Conservation (phyloP, 2,797 vertebrate genomes). For the Alosa sapidissima region DNA sequence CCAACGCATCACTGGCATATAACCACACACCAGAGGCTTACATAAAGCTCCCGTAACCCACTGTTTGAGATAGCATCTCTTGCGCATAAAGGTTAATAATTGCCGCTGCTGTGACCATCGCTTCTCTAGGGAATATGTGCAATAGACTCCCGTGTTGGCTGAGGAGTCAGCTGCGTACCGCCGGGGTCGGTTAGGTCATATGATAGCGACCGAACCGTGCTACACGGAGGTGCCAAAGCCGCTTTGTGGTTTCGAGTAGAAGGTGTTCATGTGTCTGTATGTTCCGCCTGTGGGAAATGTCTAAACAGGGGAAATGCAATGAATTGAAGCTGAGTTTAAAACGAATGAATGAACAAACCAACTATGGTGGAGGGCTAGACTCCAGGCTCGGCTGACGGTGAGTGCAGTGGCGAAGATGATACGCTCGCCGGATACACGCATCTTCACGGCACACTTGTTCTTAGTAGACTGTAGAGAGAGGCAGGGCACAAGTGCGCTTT, state of each 20-base stretch:
- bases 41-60: slow-evolving; percentile 54
- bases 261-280: slow-evolving; percentile 53
- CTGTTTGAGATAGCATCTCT: slow-evolving; percentile 62
- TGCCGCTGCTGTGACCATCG: slow-evolving; percentile 65
- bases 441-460: slow-evolving; percentile 73
- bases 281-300: slow-evolving; percentile 39
- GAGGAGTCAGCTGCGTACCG: slow-evolving; percentile 60
- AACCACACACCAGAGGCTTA: slow-evolving; percentile 60
- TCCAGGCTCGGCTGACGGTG: slow-evolving; percentile 47
- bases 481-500: slow-evolving; percentile 41
- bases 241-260: slow-evolving; percentile 53
- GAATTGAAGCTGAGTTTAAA: slow-evolving; percentile 21
- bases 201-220: slow-evolving; percentile 48
- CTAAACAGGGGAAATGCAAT: slow-evolving; percentile 26
- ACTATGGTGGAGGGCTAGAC: background rate
- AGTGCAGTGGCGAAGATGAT: slow-evolving; percentile 48
- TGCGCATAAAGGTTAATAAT: slow-evolving; percentile 73
- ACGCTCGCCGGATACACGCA: slow-evolving; percentile 39
- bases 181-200: slow-evolving; percentile 60
- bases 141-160: slow-evolving; percentile 63
- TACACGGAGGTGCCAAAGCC: slow-evolving; percentile 60
- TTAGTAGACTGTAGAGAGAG: slow-evolving; percentile 77
- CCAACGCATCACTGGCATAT: slow-evolving; percentile 51
- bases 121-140: slow-evolving; percentile 61
- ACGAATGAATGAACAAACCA: slow-evolving; percentile 18